A percentile compares a stretch with the other conserved stretches of the same genome.
phyloP scores from a whole-genome alignment of 1,140 invertebrate species.

The Ptiloglossa arizonensis region DNA sequence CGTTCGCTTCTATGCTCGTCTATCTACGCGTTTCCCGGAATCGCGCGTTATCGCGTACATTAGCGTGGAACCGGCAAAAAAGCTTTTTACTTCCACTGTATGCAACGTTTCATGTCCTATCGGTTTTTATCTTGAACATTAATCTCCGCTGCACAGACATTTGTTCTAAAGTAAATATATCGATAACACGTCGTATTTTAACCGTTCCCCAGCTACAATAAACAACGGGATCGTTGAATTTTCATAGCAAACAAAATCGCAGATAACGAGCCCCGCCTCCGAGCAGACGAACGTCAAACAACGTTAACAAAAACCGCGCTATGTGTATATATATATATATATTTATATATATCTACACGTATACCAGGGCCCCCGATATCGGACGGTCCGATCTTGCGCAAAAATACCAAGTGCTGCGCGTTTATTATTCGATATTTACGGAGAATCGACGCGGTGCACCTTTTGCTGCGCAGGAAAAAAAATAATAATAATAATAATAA shows the following conservation, averaged over 20 bases:
- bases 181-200: constrained; percentile 24
- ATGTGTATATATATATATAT: too few species aligned
- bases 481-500: too few species aligned
- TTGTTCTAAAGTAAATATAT: constrained; percentile 30
- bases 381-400: constrained; percentile 14
- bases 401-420: too few species aligned
- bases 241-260: constrained; percentile 35
- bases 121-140: constrained; percentile 20
- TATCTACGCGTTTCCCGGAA: not conserved
- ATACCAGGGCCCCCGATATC: too few species aligned
- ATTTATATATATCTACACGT: too few species aligned
- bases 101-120: not conserved
- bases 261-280: not conserved
- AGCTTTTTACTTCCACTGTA: not conserved
- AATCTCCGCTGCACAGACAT: constrained; percentile 12
- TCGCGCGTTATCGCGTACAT: not conserved
- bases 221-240: constrained; percentile 35
- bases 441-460: too few species aligned
- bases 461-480: too few species aligned
- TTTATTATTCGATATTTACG: too few species aligned
- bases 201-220: constrained; percentile 16
- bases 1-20: not conserved
- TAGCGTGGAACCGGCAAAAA: not conserved
- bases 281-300: constrained; percentile 17
- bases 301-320: constrained; percentile 23